These are phyloP conservation scores for Hycleus phaleratus DNA, from an alignment of 1,140 invertebrate genomes.

Conservation along the genomic window DNA sequence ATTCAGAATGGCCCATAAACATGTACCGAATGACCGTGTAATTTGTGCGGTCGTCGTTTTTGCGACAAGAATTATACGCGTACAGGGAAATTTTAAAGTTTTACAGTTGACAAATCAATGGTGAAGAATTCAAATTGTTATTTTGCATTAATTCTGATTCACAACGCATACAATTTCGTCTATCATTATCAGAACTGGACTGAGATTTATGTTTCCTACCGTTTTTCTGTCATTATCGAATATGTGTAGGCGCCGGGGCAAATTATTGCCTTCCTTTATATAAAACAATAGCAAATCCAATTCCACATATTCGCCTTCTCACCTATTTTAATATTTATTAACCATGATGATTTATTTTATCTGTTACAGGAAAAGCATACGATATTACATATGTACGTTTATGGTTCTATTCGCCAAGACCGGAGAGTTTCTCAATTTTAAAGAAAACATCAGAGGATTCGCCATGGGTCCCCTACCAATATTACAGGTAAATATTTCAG, in stretches of 20 bases:
- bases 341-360: no score
- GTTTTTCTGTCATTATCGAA: conserved; percentile 10
- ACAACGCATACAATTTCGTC: no score
- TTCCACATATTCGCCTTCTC: no score
- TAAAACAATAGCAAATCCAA: no score
- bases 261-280: conserved; percentile 7
- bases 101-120: no score
- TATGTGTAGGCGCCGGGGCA: conserved; percentile 5
- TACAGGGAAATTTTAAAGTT: no score
- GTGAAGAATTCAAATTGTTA: no score
- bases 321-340: no score
- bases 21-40: conserved; percentile 14
- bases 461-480: conserved; percentile 93
- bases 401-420: conserved; percentile 88
- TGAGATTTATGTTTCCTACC: conserved; percentile 13
- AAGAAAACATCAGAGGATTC: conserved; percentile 73
- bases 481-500: conserved; percentile 62
- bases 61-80: no score
- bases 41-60: conserved; percentile 12
- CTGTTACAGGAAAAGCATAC: conserved; percentile 80
- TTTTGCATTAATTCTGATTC: no score
- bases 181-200: conserved; percentile 1
- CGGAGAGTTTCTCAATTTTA: conserved; percentile 96
- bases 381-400: conserved; percentile 95
- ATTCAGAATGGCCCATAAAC: conserved; percentile 14